Percentiles rank a stretch among this genome's conserved stretches.
phyloP scores from a whole-genome alignment of 2,113 vertebrate genomes.

The Chrysochloris asiatica region DNA sequence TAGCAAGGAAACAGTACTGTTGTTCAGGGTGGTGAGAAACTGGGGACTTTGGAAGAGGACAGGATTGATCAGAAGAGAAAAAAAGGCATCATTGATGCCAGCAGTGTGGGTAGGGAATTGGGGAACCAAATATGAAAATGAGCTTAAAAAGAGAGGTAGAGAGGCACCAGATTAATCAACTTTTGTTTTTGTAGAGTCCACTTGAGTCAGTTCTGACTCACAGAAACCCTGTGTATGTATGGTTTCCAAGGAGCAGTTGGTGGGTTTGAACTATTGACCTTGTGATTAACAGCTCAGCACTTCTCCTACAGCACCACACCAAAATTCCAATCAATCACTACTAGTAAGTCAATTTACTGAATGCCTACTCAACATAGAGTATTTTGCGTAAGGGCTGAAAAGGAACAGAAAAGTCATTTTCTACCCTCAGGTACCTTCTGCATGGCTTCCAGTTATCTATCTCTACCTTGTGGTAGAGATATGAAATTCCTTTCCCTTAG shows the following conservation, averaged over 20 bases:
- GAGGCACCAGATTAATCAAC: neutral
- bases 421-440: neutral
- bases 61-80: neutral
- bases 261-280: too few species aligned
- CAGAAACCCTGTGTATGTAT: too few species aligned
- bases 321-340: too few species aligned
- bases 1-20: neutral
- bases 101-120: neutral
- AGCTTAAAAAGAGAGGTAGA: fast-evolving
- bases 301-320: too few species aligned
- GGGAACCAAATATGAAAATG: neutral
- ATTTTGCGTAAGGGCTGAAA: too few species aligned
- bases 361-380: fast-evolving
- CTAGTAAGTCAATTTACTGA: neutral
- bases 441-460: fast-evolving
- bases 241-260: too few species aligned
- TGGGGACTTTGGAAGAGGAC: neutral
- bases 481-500: neutral
- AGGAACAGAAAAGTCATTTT: neutral
- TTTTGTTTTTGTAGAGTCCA: too few species aligned
- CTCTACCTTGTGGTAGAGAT: fast-evolving
- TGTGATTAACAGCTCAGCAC: too few species aligned
- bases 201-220: too few species aligned
- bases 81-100: neutral
- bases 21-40: neutral